Conservation (phyloP, 2,888 invertebrate species). For the Andrena minutula region DNA sequence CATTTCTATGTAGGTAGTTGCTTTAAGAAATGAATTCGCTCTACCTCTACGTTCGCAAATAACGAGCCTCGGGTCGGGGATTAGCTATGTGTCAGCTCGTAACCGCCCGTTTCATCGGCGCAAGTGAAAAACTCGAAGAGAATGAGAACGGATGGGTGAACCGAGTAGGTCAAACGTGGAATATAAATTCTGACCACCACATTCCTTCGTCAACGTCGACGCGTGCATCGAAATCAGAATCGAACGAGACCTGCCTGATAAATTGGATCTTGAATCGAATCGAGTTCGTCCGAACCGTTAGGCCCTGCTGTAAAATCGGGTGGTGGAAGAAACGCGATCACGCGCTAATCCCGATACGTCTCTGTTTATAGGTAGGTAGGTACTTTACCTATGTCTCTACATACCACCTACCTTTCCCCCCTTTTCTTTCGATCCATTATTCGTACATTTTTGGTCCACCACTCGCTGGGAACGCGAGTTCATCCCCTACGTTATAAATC, state of each 20-base stretch:
- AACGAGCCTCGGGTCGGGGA: neutral
- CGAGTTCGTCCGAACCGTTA: conserved; percentile 61
- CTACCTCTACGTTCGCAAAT: too few species aligned
- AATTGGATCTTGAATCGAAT: conserved; percentile 23
- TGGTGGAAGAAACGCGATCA: conserved; percentile 6
- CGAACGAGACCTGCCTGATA: conserved; percentile 12
- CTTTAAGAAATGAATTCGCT: too few species aligned
- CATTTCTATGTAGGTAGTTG: too few species aligned
- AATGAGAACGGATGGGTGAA: conserved; percentile 28
- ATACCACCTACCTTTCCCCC: too few species aligned
- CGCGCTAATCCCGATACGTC: neutral
- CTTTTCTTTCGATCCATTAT: too few species aligned
- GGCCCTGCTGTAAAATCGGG: conserved; percentile 39
- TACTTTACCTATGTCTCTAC: too few species aligned
- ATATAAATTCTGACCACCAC: conserved; percentile 51
- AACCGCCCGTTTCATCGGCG: neutral
- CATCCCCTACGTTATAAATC: too few species aligned
- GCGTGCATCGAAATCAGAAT: conserved; percentile 44
- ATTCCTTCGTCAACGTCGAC: conserved; percentile 33
- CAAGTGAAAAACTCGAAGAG: neutral
- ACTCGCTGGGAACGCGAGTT: too few species aligned
- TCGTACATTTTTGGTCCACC: too few species aligned
- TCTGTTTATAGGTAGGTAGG: neutral
- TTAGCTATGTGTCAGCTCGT: neutral
- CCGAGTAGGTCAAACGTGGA: conserved; percentile 7